A percentile compares a stretch with the other conserved stretches of the same genome.
Evolutionary conservation across 2,113 vertebrate genomes (phyloP).

Genomic region (Coturnix japonica): DNA sequence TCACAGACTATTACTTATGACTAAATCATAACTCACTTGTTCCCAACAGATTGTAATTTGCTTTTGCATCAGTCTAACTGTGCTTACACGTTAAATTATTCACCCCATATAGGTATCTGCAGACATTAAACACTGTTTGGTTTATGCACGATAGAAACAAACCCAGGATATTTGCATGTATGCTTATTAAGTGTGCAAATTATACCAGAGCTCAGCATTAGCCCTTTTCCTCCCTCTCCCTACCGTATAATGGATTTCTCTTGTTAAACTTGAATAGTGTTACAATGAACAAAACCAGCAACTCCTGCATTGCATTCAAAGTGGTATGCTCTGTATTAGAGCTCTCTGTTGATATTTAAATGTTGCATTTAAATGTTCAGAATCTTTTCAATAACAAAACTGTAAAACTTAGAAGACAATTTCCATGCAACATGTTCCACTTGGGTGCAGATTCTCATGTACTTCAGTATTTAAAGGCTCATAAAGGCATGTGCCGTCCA

Average conservation of each 20-base stretch:
- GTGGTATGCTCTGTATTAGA: background rate
- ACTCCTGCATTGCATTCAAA: background rate
- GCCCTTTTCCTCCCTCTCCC: slow-evolving; percentile 29
- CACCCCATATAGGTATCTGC: background rate
- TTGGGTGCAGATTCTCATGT: slow-evolving; percentile 36
- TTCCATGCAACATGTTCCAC: slow-evolving; percentile 36
- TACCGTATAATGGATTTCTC: background rate
- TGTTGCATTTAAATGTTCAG: slow-evolving; percentile 4
- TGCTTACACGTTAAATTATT: background rate
- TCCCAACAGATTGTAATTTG: background rate
- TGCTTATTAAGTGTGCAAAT: slow-evolving; percentile 19
- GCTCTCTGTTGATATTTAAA: slow-evolving; percentile 4
- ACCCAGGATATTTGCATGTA: background rate
- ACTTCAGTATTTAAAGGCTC: slow-evolving; percentile 39
- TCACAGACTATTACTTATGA: background rate
- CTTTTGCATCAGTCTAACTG: background rate
- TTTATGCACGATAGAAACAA: slow-evolving; percentile 16
- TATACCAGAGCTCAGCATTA: background rate
- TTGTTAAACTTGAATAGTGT: background rate
- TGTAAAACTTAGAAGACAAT: slow-evolving; percentile 12
- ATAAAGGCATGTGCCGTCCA: slow-evolving; percentile 41
- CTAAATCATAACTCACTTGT: background rate
- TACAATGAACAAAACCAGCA: background rate
- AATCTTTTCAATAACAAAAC: background rate
- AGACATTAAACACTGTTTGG: background rate